Conservation (phyloP, 2,797 vertebrate genomes). For the Parotocinclus haroldoi region DNA sequence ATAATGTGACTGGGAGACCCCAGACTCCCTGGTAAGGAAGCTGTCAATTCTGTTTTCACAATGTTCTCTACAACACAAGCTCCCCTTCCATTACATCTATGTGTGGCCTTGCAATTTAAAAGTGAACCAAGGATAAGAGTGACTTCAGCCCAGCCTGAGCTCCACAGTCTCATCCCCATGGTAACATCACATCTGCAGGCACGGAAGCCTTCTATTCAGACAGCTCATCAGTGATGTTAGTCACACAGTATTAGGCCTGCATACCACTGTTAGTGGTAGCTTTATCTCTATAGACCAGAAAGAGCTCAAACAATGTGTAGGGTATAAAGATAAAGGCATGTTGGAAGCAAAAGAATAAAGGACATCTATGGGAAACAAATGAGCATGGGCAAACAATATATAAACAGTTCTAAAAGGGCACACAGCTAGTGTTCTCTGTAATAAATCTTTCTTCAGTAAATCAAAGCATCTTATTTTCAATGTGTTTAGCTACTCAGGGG, state of each 20-base stretch:
- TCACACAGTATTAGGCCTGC: slow-evolving; percentile 42
- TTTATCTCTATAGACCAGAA: slow-evolving; percentile 29
- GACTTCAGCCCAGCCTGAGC: slow-evolving; percentile 30
- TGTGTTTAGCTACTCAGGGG: neutral
- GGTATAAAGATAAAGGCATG: slow-evolving; percentile 14
- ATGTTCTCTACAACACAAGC: slow-evolving; percentile 13
- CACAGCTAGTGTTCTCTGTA: neutral
- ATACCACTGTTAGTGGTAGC: slow-evolving; percentile 29
- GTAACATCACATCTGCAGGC: slow-evolving; percentile 47
- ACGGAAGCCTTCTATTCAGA: slow-evolving; percentile 47
- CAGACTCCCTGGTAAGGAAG: slow-evolving; percentile 2
- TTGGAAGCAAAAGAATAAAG: slow-evolving; percentile 26
- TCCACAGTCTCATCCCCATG: slow-evolving; percentile 43
- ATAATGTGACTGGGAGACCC: no score
- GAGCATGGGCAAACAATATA: neutral
- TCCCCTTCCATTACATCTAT: slow-evolving; percentile 15
- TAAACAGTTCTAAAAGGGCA: slow-evolving; percentile 8
- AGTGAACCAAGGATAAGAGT: slow-evolving; percentile 18
- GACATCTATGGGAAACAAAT: slow-evolving; percentile 16
- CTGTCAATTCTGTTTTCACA: slow-evolving; percentile 13
- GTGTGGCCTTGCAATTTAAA: slow-evolving; percentile 40
- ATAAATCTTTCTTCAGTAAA: slow-evolving; percentile 15
- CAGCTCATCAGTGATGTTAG: slow-evolving; percentile 49
- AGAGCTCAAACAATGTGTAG: slow-evolving; percentile 10
- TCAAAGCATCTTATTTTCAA: slow-evolving; percentile 5